Evolutionary conservation across 53 echinoderm and acorn worm genomes (phyloP).

Genomic region (Actinopyga echinites): DNA sequence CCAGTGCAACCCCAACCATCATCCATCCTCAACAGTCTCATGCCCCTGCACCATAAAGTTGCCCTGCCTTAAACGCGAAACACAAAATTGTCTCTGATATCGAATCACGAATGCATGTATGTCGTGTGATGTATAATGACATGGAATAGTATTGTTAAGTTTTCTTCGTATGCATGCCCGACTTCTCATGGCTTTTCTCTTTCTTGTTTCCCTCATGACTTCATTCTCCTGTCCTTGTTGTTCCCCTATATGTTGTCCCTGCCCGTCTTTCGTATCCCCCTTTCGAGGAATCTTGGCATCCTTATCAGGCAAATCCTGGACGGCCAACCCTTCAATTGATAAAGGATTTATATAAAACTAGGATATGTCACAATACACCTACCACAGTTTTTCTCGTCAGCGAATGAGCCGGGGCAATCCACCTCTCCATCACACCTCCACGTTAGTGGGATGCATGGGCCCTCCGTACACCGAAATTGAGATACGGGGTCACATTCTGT

Average conservation of each 20-base stretch:
- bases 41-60: too few species aligned
- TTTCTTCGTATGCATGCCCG: too few species aligned
- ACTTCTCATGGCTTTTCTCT: too few species aligned
- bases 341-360: too few species aligned
- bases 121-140: too few species aligned
- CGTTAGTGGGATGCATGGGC: conserved; percentile 55
- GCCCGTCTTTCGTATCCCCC: background rate
- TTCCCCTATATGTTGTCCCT: background rate
- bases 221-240: background rate
- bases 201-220: background rate
- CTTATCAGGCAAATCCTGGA: background rate
- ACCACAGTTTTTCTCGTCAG: conserved; percentile 71
- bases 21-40: too few species aligned
- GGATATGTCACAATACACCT: background rate
- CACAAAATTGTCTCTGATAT: too few species aligned
- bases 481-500: conserved; percentile 49
- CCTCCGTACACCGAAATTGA: conserved; percentile 59
- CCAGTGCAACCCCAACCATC: too few species aligned
- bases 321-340: background rate
- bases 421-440: conserved; percentile 74
- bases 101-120: too few species aligned
- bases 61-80: too few species aligned
- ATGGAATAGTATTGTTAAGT: too few species aligned
- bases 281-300: background rate
- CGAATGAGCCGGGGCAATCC: conserved; percentile 48